phyloP scores from a whole-genome alignment of 2,797 vertebrate species.

The Gastrophryne carolinensis region DNA sequence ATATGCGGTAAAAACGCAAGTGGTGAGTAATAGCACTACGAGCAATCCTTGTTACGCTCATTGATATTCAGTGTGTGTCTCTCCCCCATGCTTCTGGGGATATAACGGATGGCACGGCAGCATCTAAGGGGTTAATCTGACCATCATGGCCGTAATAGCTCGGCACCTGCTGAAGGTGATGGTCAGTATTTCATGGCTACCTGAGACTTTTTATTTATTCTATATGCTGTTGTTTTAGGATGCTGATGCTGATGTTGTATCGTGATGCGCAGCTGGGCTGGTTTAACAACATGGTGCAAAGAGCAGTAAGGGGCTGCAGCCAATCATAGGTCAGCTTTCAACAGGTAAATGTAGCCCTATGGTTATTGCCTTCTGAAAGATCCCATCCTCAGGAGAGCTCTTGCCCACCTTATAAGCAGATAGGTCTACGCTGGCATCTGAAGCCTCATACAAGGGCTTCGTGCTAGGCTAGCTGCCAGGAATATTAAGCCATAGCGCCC shows the following conservation, averaged over 20 bases:
- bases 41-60: no score
- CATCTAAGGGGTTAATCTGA: slow-evolving; percentile 2
- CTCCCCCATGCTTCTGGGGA: not conserved
- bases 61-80: not conserved
- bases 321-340: not conserved
- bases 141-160: not conserved
- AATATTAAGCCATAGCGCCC: no score
- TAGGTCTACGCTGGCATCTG: no score
- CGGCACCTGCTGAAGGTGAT: not conserved
- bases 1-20: slow-evolving; percentile 92
- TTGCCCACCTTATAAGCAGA: no score
- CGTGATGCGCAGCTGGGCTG: not conserved
- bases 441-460: no score
- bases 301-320: no score
- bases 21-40: slow-evolving; percentile 83
- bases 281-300: not conserved
- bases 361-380: no score
- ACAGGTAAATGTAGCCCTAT: not conserved
- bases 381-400: no score
- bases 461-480: no score
- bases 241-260: not conserved
- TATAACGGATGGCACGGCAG: not conserved
- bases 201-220: no score
- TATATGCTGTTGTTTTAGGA: not conserved
- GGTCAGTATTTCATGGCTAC: not conserved